A percentile compares a stretch with the other conserved stretches of the same genome.
Evolutionary conservation across 2,888 invertebrate genomes (phyloP).

Genomic region (Barypeithes pellucidus): DNA sequence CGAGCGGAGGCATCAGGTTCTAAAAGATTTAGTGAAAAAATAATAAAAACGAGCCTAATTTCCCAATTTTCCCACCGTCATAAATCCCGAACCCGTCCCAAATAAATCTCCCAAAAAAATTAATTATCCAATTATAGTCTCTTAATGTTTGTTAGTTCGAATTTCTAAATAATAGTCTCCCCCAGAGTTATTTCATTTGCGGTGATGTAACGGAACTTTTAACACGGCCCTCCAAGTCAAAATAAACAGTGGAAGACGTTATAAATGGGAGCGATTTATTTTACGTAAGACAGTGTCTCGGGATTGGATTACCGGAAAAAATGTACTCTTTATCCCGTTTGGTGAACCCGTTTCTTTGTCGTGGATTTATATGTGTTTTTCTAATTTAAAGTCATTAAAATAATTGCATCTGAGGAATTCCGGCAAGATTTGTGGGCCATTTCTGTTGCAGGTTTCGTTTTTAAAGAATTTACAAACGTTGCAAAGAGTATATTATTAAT

Average conservation of each 20-base stretch:
- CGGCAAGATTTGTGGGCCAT: background rate
- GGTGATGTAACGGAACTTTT: conserved; percentile 40
- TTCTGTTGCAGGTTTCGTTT: background rate
- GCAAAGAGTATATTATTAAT: too few relatives aligned
- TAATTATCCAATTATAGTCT: conserved; percentile 48
- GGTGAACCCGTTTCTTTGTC: conserved; percentile 27
- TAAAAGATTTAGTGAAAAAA: conserved; percentile 46
- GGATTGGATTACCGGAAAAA: conserved; percentile 36
- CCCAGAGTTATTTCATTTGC: conserved; percentile 42
- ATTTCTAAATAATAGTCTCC: conserved; percentile 41
- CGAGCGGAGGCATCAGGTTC: conserved; percentile 27
- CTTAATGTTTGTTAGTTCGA: conserved; percentile 36
- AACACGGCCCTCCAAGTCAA: conserved; percentile 46
- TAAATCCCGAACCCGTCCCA: conserved; percentile 18
- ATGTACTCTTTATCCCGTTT: conserved; percentile 39
- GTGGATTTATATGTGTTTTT: conserved; percentile 22
- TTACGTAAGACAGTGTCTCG: conserved; percentile 23
- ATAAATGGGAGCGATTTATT: conserved; percentile 45
- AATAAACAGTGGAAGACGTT: conserved; percentile 45
- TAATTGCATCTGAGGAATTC: conserved; percentile 20
- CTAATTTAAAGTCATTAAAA: conserved; percentile 17
- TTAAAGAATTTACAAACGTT: too few relatives aligned
- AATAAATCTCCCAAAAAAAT: conserved; percentile 48
- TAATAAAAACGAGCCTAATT: conserved; percentile 45
- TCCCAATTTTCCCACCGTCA: conserved; percentile 31